phyloP scores from a whole-genome alignment of 2,888 invertebrate species.

The Augiades crinisus region DNA sequence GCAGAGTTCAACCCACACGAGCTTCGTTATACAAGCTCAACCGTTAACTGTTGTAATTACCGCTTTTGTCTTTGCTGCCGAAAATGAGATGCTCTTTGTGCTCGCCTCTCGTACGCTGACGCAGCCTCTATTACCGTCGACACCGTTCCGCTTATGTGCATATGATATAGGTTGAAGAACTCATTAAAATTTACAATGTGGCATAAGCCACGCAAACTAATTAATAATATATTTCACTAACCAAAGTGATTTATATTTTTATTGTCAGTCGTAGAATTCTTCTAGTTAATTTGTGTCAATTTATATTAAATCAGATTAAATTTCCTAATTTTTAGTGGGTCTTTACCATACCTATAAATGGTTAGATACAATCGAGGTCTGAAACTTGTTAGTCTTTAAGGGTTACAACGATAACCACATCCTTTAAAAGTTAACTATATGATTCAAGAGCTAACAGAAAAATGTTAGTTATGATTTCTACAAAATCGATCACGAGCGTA shows the following conservation, averaged over 20 bases:
- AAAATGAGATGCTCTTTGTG: conserved; percentile 68
- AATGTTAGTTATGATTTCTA: conserved; percentile 34
- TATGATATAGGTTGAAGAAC: conserved; percentile 44
- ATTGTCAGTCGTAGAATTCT: too few relatives aligned
- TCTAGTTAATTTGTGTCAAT: too few relatives aligned
- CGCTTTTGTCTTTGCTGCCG: conserved; percentile 70
- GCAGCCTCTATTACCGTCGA: conserved; percentile 45
- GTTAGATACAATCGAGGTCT: too few relatives aligned
- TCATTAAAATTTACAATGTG: conserved; percentile 8
- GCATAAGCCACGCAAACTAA: conserved; percentile 6
- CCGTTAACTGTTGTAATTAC: conserved; percentile 61
- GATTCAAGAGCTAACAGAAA: neutral
- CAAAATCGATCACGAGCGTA: conserved; percentile 29
- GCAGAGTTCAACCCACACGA: conserved; percentile 21
- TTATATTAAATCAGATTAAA: too few relatives aligned
- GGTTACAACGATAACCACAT: neutral
- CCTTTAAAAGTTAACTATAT: neutral
- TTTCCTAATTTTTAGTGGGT: too few relatives aligned
- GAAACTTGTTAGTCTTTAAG: neutral
- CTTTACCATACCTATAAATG: too few relatives aligned
- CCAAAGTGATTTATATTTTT: neutral
- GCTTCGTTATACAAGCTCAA: conserved; percentile 31
- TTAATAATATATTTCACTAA: neutral
- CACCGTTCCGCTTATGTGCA: conserved; percentile 28
- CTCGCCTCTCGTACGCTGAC: conserved; percentile 52